phyloP scores from a whole-genome alignment of 2,888 invertebrate species.

The Globia sparganii region DNA sequence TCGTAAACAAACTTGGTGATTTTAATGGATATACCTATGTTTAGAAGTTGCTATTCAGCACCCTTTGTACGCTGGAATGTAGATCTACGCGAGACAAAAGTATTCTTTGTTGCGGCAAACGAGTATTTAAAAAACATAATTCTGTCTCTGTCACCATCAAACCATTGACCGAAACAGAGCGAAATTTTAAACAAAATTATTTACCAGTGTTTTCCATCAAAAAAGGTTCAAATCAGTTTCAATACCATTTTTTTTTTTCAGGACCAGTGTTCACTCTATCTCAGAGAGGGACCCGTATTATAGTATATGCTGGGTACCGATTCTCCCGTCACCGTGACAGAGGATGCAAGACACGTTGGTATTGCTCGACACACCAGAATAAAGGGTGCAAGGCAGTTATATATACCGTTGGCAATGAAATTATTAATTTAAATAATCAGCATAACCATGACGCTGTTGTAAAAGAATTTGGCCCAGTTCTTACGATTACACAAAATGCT shows the following conservation, averaged over 20 bases:
- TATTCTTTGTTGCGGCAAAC: neutral
- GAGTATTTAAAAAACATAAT: neutral
- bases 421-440: constrained; percentile 56
- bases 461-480: neutral
- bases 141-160: neutral
- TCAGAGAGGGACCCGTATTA: constrained; percentile 21
- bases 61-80: neutral
- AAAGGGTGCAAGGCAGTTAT: constrained; percentile 71
- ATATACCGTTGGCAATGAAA: constrained; percentile 60
- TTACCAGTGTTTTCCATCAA: neutral
- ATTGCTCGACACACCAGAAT: constrained; percentile 71
- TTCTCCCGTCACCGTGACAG: constrained; percentile 23
- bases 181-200: neutral
- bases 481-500: neutral
- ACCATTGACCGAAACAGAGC: neutral
- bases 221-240: neutral
- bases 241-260: constrained; percentile 10
- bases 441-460: neutral
- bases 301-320: constrained; percentile 34
- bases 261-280: constrained; percentile 1
- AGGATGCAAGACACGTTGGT: constrained; percentile 73
- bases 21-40: neutral
- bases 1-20: neutral
- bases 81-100: neutral
- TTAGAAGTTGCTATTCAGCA: neutral